Base-by-base conservation (phyloP, 2,797 vertebrate genomes). In the Argya squamiceps region DNA sequence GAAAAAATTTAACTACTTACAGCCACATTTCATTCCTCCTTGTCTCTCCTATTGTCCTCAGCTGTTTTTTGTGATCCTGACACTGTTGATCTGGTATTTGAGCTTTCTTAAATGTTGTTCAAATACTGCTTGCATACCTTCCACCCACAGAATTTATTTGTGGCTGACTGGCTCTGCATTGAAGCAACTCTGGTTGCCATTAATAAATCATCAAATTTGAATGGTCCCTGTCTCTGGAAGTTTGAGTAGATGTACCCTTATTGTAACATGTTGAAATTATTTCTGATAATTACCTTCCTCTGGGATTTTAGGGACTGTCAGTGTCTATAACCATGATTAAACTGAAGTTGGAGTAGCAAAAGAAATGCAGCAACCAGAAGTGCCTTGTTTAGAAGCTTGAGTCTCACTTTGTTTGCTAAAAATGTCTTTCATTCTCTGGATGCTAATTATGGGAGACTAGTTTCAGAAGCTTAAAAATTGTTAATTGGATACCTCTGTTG, bases 391-490 rank as follows among this genome's bases (percentile, higher is more conserved):
- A 44, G 73, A 94, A 86, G 39, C 55, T 62, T 5, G 30, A 77
- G 29, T 75, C 73, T 90, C 43, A 44, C 50, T 80, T 91, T 63
- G 60, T 70, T 92, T 88, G 79, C 37, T 92, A 56, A 80, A 91
- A 83, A 56, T 89, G 34, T 36, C 47, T 94, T 91, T 92, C 23
- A 36, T 93, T 93, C 53, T 93, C 76, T 84, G 30, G 56, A 30
- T 75, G 58, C 59, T 83, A 89, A 88, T 89, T 92, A 80, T 34
- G 43, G 68, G 53, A 83, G 68, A 53, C 36, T 71, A 52, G n/a
- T 88, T 92, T 91, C 62, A 88, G 55, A 78, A 88, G 79, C 87
- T 89, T 93, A 88, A 88, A 83, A 88, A 55, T 59, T 93, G 78
- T 92, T 96, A 92, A 92, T 93, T 92, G 74, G 29, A 5, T 64